Evolutionary conservation across 64 coral and sea anemone species (phyloP).

Genomic region (Trachythela sp.): DNA sequence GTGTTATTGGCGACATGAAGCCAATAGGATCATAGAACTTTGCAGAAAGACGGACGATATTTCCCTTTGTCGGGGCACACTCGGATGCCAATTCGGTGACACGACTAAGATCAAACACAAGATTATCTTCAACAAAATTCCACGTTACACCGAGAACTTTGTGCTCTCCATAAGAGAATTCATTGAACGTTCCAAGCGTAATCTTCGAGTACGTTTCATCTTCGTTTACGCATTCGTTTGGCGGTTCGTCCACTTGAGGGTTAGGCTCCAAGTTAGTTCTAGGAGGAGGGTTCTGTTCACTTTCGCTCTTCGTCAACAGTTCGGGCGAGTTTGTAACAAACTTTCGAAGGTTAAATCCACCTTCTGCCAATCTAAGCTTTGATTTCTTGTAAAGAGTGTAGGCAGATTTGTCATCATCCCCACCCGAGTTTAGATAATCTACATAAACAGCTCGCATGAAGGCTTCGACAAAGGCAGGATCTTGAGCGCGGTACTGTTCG

Average conservation of each 20-base stretch:
- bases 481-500: neutral
- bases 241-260: neutral
- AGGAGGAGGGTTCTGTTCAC: neutral
- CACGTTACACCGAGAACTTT: conserved; percentile 28
- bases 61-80: conserved; percentile 16
- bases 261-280: too few species aligned
- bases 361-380: conserved; percentile 28
- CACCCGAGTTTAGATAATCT: conserved; percentile 7
- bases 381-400: conserved; percentile 17
- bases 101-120: conserved; percentile 14
- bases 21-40: conserved; percentile 27
- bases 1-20: conserved; percentile 17
- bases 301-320: neutral
- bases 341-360: conserved; percentile 45
- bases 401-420: neutral
- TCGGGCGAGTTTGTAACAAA: conserved; percentile 23
- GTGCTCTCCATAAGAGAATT: neutral
- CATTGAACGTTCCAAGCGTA: neutral
- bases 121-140: neutral
- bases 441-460: conserved; percentile 12
- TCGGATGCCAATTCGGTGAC: neutral
- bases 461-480: neutral
- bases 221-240: neutral
- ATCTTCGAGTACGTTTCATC: conserved; percentile 16
- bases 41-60: neutral